Base-by-base conservation (phyloP, 2,888 invertebrate species). In the Erpobdella octoculata region DNA sequence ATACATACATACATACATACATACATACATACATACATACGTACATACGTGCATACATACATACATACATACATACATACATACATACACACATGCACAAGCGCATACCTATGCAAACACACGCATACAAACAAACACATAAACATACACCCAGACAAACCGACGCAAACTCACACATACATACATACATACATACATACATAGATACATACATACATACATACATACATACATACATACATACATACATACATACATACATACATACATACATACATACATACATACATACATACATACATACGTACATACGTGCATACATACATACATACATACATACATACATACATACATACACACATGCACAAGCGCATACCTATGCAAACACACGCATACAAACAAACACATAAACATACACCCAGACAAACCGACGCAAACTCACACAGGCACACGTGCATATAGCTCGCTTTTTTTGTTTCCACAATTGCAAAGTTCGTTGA, bases 31-130 rank as follows among this genome's bases (percentile, higher is more conserved):
- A 41, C 46, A 41, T 41, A 41, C 46, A 41, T 41, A 41, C 46
- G n/a, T 41, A 41, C 46, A 41, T n/a, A 41, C 46, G n/a, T 41
- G n/a, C 46, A 41, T 41, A 41, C 46, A 41, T 41, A 41, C 46
- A 41, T 15, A 41, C 46, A 41, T 41, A 41, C 46, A 41, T 41
- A 41, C 46, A 41, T 15, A 41, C 46, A 41, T 15, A 41, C 46
- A 41, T 15, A 41, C 46, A 41, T 15, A 41, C 46, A 41, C n/a
- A 41, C 46, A 41, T 41, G n/a, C 46, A 41, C n/a, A 41, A 12
- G 12, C n/a, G n/a, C 46, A 12, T 41, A 41, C 46, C 46, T 41
- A 41, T n/a, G 12, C 12, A 41, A 12, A 41, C n/a, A 41, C 46
- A 41, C 46, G n/a, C 46, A 41, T 41, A 41, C 46, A 41, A 41